These are phyloP conservation scores for Pygoscelis antarcticus DNA, from an alignment of 2,113 vertebrate genomes.

Conservation along the genomic window DNA sequence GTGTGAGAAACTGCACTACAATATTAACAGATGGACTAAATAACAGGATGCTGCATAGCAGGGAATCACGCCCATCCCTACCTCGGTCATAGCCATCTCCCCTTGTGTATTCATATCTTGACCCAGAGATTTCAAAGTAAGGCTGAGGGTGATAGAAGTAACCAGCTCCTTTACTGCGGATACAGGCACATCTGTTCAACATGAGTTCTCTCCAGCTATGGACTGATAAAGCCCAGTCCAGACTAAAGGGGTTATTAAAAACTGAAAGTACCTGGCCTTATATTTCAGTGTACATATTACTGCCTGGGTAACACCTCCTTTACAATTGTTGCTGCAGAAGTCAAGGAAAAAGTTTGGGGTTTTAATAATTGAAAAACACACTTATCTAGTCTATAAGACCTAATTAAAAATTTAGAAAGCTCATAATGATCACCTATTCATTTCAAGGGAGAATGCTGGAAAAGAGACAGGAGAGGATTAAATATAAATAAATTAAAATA, in stretches of 20 bases:
- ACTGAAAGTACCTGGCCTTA: no score
- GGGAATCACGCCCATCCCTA: not conserved
- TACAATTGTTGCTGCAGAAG: not conserved
- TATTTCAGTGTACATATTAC: not conserved
- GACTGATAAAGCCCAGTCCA: not conserved
- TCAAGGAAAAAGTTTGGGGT: not conserved
- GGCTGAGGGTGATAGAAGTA: not conserved
- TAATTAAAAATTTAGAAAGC: constrained; percentile 47
- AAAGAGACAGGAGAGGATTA: not conserved
- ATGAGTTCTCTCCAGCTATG: not conserved
- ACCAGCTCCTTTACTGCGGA: not conserved
- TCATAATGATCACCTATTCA: constrained; percentile 13
- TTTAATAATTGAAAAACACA: constrained; percentile 42
- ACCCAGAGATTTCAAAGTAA: not conserved
- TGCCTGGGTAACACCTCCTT: not conserved
- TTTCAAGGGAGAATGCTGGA: not conserved
- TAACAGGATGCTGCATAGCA: not conserved
- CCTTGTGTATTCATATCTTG: not conserved
- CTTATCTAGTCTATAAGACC: not conserved
- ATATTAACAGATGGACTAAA: not conserved
- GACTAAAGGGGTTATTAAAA: not conserved
- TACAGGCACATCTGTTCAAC: not conserved
- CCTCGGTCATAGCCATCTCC: not conserved
- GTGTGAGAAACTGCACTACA: not conserved
- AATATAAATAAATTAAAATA: constrained; percentile 27